These are phyloP conservation scores for Corythaixoides concolor DNA, from an alignment of 2,113 vertebrate species.

Conservation along the genomic window DNA sequence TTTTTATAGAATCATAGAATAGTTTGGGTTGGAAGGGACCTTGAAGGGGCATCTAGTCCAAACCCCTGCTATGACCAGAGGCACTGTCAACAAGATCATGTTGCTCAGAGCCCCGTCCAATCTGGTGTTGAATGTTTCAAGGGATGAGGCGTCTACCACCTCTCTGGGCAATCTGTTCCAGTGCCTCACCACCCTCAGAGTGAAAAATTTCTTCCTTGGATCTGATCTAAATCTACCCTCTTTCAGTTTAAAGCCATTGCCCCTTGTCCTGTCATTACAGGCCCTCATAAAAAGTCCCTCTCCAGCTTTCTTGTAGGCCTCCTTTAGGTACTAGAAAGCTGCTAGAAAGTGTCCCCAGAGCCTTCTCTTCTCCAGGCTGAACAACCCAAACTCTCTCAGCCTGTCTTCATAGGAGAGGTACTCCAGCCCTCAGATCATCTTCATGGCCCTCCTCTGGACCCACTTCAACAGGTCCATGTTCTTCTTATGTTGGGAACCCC, in stretches of 20 bases:
- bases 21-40: neutral
- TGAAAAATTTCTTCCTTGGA: neutral
- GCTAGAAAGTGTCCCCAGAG: neutral
- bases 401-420: neutral
- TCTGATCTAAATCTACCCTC: neutral
- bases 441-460: neutral
- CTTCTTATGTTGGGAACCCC: neutral
- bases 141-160: neutral
- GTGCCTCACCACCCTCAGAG: neutral
- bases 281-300: neutral
- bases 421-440: neutral
- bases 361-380: neutral
- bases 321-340: neutral
- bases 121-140: neutral
- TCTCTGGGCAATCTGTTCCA: neutral
- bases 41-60: neutral
- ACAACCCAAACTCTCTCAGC: neutral
- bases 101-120: neutral
- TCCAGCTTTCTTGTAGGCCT: fast-evolving
- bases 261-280: neutral
- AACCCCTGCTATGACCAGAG: neutral
- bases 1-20: constrained; percentile 25
- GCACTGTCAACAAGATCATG: neutral
- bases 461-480: neutral
- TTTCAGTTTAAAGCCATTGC: neutral